These are phyloP conservation scores for Apostichopus japonicus DNA, from an alignment of 35 echinoderm and acorn worm species.

Conservation along the genomic window DNA sequence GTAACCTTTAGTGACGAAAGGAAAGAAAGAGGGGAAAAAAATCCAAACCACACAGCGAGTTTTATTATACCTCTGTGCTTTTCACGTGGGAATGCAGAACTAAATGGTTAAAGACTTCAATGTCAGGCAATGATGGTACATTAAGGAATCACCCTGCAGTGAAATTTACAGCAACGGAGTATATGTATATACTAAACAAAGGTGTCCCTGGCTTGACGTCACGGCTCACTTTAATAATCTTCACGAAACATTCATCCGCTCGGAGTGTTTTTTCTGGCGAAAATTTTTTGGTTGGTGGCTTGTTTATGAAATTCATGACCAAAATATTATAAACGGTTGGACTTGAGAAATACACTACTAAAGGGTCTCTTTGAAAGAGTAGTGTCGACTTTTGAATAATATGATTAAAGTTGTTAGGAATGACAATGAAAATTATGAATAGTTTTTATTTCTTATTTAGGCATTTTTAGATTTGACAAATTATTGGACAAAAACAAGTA, in stretches of 20 bases:
- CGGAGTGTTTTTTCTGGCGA: background rate
- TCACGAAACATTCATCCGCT: background rate
- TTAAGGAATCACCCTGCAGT: background rate
- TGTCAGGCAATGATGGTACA: background rate
- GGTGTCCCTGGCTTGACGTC: background rate
- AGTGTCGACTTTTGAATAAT: too few relatives aligned
- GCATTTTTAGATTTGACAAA: too few relatives aligned
- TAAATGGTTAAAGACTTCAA: constrained; percentile 1
- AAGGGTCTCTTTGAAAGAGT: too few relatives aligned
- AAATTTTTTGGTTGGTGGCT: background rate
- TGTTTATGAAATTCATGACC: background rate
- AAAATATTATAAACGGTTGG: too few relatives aligned
- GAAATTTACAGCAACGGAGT: background rate
- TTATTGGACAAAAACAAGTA: too few relatives aligned
- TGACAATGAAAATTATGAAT: too few relatives aligned
- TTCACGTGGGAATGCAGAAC: background rate
- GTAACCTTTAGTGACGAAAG: background rate
- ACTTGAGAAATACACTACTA: too few relatives aligned
- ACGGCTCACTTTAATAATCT: background rate
- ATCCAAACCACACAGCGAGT: background rate
- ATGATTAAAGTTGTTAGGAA: too few relatives aligned
- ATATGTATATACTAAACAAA: background rate
- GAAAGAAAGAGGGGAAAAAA: too few relatives aligned
- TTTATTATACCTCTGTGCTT: background rate
- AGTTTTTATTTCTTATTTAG: too few relatives aligned